Conservation (phyloP, 92 coral and sea anemone species). For the Blastomussa wellsi region DNA sequence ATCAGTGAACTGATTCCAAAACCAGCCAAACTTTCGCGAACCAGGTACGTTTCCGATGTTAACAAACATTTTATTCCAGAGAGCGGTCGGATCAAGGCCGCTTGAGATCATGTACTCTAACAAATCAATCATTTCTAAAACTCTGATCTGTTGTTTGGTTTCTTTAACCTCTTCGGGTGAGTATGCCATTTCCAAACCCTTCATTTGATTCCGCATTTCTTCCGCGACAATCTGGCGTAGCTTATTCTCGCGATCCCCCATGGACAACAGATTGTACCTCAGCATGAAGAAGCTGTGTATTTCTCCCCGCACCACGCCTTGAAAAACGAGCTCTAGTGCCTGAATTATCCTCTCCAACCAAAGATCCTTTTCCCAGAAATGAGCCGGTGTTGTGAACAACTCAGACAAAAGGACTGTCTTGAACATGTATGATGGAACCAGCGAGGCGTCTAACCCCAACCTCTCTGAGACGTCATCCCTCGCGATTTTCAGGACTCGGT, state of each 20-base stretch:
- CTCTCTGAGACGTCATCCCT: slow-evolving; percentile 4
- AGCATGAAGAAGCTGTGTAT: not conserved
- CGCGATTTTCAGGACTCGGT: not conserved
- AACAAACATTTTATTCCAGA: slow-evolving; percentile 26
- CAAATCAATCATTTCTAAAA: slow-evolving; percentile 7
- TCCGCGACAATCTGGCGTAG: not conserved
- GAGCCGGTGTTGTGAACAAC: not conserved
- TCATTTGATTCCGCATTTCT: slow-evolving; percentile 14
- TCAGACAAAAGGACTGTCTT: not conserved
- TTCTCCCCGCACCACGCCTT: not conserved
- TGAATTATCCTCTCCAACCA: not conserved
- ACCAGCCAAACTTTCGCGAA: slow-evolving; percentile 8
- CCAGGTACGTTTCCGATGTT: slow-evolving; percentile 18
- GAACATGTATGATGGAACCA: slow-evolving; percentile 22
- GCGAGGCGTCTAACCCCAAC: not conserved
- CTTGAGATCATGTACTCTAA: slow-evolving; percentile 2
- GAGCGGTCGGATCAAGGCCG: not conserved
- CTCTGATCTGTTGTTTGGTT: not conserved
- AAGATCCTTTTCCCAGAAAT: slow-evolving; percentile 5
- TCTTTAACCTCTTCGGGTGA: not conserved
- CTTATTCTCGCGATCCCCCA: not conserved
- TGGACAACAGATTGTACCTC: not conserved
- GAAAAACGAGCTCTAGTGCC: not conserved
- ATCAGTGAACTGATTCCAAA: slow-evolving; percentile 5
- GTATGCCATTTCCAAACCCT: slow-evolving; percentile 4